phyloP scores from a whole-genome alignment of 2,888 invertebrate species.

The Thera obeliscata region DNA sequence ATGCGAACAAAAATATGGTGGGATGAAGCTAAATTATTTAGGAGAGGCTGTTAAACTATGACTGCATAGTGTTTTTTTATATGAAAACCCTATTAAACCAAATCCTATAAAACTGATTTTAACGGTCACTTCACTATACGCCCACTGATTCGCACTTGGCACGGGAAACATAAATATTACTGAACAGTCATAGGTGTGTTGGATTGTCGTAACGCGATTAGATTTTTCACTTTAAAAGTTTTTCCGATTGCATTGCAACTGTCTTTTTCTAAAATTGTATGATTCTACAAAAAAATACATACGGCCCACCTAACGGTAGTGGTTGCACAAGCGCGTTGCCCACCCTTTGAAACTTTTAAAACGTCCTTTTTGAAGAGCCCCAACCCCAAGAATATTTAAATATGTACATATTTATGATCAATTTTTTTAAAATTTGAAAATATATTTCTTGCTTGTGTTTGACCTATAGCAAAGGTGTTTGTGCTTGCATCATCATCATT shows the following conservation, averaged over 20 bases:
- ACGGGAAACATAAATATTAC: constrained; percentile 73
- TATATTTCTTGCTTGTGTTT: too few species aligned
- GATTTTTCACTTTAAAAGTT: constrained; percentile 9
- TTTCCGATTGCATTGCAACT: background rate
- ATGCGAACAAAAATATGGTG: background rate
- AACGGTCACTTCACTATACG: constrained; percentile 47
- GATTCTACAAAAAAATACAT: too few species aligned
- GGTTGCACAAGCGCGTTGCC: too few species aligned
- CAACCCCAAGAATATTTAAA: too few species aligned
- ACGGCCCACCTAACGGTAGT: too few species aligned
- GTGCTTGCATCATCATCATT: too few species aligned
- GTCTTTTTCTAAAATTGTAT: background rate
- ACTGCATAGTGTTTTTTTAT: constrained; percentile 4
- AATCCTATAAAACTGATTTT: constrained; percentile 45
- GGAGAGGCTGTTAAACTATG: background rate
- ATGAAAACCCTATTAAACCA: constrained; percentile 12
- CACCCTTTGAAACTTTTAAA: too few species aligned
- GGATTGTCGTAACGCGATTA: constrained; percentile 47
- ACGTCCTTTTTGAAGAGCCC: too few species aligned
- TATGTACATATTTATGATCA: too few species aligned
- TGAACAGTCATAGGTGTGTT: constrained; percentile 64
- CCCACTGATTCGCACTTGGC: constrained; percentile 62
- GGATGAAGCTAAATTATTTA: background rate
- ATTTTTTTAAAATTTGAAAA: too few species aligned
- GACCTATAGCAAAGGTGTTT: too few species aligned